phyloP scores from a whole-genome alignment of 2,888 invertebrate genomes.

The Drosophila rubida region DNA sequence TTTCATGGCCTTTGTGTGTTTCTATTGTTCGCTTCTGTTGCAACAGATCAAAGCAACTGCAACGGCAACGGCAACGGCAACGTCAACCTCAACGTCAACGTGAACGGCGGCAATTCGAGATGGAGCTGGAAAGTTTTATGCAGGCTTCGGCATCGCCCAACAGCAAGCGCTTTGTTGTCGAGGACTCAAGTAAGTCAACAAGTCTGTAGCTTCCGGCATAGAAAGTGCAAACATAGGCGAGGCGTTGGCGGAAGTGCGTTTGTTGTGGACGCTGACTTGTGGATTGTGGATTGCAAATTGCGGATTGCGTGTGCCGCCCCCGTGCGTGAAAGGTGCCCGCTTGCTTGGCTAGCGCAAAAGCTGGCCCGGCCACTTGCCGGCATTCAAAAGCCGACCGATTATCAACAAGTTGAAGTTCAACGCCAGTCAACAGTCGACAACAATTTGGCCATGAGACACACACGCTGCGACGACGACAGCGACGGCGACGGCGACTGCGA shows the following conservation, averaged over 20 bases:
- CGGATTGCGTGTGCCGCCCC: neutral
- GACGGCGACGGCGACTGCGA: neutral
- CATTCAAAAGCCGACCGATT: slow-evolving; percentile 46
- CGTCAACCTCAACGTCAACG: neutral
- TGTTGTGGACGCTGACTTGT: neutral
- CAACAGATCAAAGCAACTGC: neutral
- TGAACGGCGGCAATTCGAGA: slow-evolving; percentile 33
- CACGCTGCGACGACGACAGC: neutral
- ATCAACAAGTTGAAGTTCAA: slow-evolving; percentile 64
- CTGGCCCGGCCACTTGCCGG: slow-evolving; percentile 9
- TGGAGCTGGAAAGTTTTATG: slow-evolving; percentile 66
- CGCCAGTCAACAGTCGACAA: slow-evolving; percentile 38
- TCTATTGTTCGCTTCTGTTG: slow-evolving; percentile 2
- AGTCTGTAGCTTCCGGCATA: slow-evolving; percentile 48
- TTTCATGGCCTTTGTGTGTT: slow-evolving; percentile 43
- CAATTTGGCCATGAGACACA: slow-evolving; percentile 54
- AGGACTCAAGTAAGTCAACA: slow-evolving; percentile 81
- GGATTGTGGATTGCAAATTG: neutral
- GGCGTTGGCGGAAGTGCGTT: slow-evolving; percentile 52
- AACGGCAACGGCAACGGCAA: slow-evolving; percentile 2
- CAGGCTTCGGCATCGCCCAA: slow-evolving; percentile 65
- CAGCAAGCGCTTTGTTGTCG: slow-evolving; percentile 81
- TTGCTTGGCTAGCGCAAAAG: neutral
- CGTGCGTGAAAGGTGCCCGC: neutral
- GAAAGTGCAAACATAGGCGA: slow-evolving; percentile 46